Evolutionary conservation across 2,888 invertebrate species (phyloP).

Genomic region (Drosophila anomalipes): DNA sequence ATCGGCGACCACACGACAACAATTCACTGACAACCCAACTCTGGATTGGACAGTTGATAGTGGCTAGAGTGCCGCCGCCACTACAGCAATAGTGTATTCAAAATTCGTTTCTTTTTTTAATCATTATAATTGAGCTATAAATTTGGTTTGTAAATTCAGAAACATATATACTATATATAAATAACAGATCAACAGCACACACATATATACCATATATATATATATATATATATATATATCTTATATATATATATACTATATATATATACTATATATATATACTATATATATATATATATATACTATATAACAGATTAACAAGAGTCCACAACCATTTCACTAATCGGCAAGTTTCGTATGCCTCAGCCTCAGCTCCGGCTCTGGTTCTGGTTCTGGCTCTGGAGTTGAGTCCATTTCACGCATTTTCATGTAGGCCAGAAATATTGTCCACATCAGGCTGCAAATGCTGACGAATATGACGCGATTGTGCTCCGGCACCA

Average conservation of each 20-base stretch:
- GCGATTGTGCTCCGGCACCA: conserved; percentile 90
- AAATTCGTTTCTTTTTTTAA: conserved; percentile 40
- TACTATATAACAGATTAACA: conserved; percentile 24
- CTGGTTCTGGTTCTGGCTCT: not conserved
- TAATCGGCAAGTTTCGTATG: conserved; percentile 4
- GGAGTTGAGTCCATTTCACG: conserved; percentile 54
- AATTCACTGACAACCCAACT: conserved; percentile 39
- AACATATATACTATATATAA: conserved; percentile 12
- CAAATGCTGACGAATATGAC: conserved; percentile 90
- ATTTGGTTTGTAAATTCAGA: conserved; percentile 25
- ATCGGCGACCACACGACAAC: not conserved
- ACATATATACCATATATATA: not conserved
- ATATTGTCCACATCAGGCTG: conserved; percentile 91
- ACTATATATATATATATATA: conserved; percentile 1
- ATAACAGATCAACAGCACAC: conserved; percentile 26
- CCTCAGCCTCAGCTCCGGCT: not conserved
- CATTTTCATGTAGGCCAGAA: conserved; percentile 91
- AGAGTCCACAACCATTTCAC: not conserved
- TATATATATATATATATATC: conserved; percentile 1
- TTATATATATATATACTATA: conserved; percentile 7
- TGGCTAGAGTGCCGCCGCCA: conserved; percentile 61
- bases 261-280: conserved; percentile 4
- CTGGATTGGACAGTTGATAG: conserved; percentile 66
- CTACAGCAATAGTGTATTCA: conserved; percentile 44
- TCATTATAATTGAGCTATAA: conserved; percentile 44